phyloP scores from a whole-genome alignment of 2,888 invertebrate genomes.

The Drosophila trichaetosa region DNA sequence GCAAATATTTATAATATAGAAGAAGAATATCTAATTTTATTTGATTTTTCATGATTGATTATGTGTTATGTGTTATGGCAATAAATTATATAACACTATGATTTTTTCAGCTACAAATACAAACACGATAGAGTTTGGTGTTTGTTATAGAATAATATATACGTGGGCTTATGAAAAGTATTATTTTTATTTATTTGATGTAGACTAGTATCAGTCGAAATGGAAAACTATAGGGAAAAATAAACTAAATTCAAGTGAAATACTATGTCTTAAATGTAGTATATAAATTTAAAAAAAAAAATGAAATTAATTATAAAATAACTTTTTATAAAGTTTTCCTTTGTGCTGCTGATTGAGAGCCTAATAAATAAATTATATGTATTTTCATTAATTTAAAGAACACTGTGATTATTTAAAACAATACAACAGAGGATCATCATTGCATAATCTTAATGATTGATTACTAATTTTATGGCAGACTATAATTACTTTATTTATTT shows the following conservation, averaged over 20 bases:
- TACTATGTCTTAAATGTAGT: not conserved
- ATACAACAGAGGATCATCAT: not conserved
- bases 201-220: not conserved
- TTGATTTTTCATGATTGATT: not conserved
- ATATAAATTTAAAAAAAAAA: not conserved
- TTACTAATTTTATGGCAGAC: not conserved
- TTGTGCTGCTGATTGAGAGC: not conserved
- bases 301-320: not conserved
- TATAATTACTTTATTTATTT: constrained; percentile 13
- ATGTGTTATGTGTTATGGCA: not conserved
- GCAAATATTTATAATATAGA: not conserved
- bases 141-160: not conserved
- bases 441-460: not conserved
- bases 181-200: not conserved
- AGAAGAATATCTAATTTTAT: not conserved
- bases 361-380: not conserved
- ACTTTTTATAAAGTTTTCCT: not conserved
- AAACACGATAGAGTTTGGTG: not conserved
- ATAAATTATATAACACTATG: not conserved
- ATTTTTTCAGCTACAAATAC: not conserved
- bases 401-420: not conserved
- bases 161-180: rapidly evolving
- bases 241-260: not conserved
- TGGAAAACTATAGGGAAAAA: too few relatives aligned
- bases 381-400: not conserved